Percentiles rank a stretch among this genome's conserved stretches.
phyloP scores from a whole-genome alignment of 2,113 vertebrate species.

The Erinaceus europaeus region DNA sequence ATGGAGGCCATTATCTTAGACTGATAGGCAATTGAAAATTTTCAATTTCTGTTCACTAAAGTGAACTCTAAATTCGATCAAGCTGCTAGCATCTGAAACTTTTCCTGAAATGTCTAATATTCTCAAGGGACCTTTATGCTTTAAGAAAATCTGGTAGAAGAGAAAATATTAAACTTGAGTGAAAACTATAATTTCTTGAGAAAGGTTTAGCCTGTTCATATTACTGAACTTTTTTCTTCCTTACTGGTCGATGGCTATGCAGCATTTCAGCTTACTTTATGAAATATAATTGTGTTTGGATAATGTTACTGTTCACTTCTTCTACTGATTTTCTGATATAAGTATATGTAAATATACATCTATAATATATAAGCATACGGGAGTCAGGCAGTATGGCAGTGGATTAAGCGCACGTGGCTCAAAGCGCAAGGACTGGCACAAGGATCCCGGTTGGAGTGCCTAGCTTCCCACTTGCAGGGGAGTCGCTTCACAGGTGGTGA shows the following conservation, averaged over 20 bases:
- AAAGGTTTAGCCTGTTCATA: background rate
- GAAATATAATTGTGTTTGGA: background rate
- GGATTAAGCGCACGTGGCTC: too few relatives aligned
- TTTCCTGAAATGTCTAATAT: background rate
- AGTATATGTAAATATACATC: background rate
- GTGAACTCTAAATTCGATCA: background rate
- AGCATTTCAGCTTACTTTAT: conserved; percentile 6
- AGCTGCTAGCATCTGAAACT: background rate
- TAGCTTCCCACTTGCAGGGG: too few relatives aligned
- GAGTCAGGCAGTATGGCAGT: too few relatives aligned
- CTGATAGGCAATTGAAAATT: background rate
- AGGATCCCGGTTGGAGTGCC: too few relatives aligned
- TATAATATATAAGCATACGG: too few relatives aligned
- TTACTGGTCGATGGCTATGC: background rate
- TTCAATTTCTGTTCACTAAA: conserved; percentile 1
- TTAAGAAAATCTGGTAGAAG: background rate
- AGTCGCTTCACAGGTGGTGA: too few relatives aligned
- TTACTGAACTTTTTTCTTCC: conserved; percentile 24
- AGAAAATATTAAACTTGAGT: background rate
- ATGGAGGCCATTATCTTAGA: conserved; percentile 8
- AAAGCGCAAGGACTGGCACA: too few relatives aligned
- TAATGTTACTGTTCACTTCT: background rate
- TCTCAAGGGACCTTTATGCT: background rate
- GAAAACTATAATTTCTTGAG: background rate
- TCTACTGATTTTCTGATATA: background rate